A percentile compares a stretch with the other conserved stretches of the same genome.
phyloP scores from a whole-genome alignment of 2,888 invertebrate species.

The Ptychoptera contaminata region DNA sequence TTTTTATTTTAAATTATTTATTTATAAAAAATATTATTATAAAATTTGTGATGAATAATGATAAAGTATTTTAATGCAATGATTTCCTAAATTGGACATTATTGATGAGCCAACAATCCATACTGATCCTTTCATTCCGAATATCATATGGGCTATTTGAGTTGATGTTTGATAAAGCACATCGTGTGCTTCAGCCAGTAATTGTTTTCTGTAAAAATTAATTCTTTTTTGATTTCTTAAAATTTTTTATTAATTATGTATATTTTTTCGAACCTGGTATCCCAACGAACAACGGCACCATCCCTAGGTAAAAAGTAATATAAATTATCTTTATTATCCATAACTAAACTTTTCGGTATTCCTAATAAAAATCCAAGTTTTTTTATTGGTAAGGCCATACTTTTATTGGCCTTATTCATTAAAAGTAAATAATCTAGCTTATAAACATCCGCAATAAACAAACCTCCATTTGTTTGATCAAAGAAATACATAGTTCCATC shows the following conservation, averaged over 20 bases:
- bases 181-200: constrained; percentile 14
- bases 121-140: constrained; percentile 13
- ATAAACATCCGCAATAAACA: constrained; percentile 6
- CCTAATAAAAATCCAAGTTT: constrained; percentile 12
- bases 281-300: constrained; percentile 13
- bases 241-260: neutral
- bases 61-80: neutral
- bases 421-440: no score
- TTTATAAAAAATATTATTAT: no score
- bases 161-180: constrained; percentile 11
- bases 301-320: constrained; percentile 12
- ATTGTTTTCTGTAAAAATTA: constrained; percentile 2
- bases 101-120: constrained; percentile 9
- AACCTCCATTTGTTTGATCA: constrained; percentile 5
- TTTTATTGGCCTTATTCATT: neutral
- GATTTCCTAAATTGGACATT: neutral
- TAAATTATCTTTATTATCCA: constrained; percentile 10
- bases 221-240: no score
- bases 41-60: neutral
- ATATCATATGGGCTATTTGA: constrained; percentile 12
- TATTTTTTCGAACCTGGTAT: constrained; percentile 5
- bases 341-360: constrained; percentile 9
- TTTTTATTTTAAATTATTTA: no score
- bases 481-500: neutral
- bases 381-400: constrained; percentile 2